Base-by-base conservation (phyloP, 2,113 vertebrate species). In the Halcyon malimbica region DNA sequence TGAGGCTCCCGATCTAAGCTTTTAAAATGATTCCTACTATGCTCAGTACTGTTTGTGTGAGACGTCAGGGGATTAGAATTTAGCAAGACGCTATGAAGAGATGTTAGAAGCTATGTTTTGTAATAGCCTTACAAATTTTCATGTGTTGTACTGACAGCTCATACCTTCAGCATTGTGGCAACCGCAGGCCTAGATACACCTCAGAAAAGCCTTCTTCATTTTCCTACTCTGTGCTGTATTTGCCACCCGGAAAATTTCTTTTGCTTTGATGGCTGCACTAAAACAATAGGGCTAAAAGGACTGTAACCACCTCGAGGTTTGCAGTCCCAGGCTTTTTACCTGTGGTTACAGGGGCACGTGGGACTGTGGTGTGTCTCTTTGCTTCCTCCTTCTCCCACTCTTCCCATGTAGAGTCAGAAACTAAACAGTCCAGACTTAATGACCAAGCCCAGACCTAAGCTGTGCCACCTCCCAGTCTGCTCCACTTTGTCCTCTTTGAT, bases 301-400 rank as follows among this genome's bases (percentile, higher is more conserved):
- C 33, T 28, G 8, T 29, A 48, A 8, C 29, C 28, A 26, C 33
- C 19, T 85, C 15, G 7, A 63, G 64, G 28, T 70, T 56, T 62
- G 21, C 28, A 54, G 56, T 68, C 28, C 13, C 46, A 26, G 56
- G 35, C n/a, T 75, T 75, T 76, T 28, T 57, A 51, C 39, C 6
- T 0, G 0, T 24, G 26, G 5, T 50, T 67, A 5, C 10, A 35
- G 26, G 8, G 26, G 11, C 23, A 14, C 31, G 4, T 0, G 2
- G 18, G 35, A 26, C 65, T 63, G 21, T 44, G 24, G 29, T 35
- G 20, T 83, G 8, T 59, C 48, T 53, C 24, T 78, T 23, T 78
- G 19, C 39, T 75, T 46, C 31, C n/a, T 74, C 14, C 6, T 68
- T 11, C 6, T 42, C 10, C 24, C 37, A 19, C 23, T 3, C 13